A percentile compares a stretch with the other conserved stretches of the same genome.
phyloP scores from a whole-genome alignment of 1,140 invertebrate species.

The Drosophila hydei region DNA sequence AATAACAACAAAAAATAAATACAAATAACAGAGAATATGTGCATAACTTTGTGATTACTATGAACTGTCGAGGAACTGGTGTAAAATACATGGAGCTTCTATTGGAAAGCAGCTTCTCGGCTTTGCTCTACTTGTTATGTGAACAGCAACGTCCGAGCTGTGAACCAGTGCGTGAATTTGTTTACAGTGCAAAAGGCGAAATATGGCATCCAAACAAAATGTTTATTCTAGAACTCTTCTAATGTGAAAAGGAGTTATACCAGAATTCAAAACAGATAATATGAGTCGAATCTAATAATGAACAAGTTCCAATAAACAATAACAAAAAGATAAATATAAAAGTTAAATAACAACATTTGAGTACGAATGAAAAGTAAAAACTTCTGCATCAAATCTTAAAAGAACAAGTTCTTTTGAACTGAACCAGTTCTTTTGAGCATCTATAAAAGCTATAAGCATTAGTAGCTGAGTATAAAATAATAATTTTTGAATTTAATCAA shows the following conservation, averaged over 20 bases:
- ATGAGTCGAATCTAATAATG: no score
- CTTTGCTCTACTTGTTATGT: conserved; percentile 40
- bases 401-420: no score
- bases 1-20: neutral
- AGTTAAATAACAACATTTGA: no score
- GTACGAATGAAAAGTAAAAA: no score
- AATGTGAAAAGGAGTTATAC: neutral
- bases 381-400: no score
- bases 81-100: neutral
- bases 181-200: conserved; percentile 66
- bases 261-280: no score
- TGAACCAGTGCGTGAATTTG: conserved; percentile 65
- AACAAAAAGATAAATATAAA: no score
- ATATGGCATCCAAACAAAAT: conserved; percentile 45
- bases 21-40: conserved; percentile 13
- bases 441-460: no score
- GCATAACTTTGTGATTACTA: neutral
- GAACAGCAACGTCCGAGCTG: conserved; percentile 21
- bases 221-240: neutral
- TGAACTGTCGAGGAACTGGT: neutral
- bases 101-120: conserved; percentile 12
- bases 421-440: no score
- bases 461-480: no score
- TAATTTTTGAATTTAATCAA: no score
- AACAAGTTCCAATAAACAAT: no score